These are phyloP conservation scores for Pterostichus madidus DNA, from an alignment of 2,888 invertebrate species.

Conservation along the genomic window DNA sequence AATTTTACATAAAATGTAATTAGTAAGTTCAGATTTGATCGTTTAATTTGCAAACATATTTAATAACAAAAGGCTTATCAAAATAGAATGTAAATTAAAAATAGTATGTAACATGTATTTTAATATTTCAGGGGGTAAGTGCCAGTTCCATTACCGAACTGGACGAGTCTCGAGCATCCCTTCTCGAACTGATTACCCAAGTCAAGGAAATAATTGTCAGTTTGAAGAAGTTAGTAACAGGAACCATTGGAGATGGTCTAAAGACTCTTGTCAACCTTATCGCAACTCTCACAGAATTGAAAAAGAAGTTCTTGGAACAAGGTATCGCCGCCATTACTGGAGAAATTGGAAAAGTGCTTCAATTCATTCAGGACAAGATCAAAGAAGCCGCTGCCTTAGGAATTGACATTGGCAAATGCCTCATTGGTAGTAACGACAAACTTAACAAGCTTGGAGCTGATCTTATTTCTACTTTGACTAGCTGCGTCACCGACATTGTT, in stretches of 20 bases:
- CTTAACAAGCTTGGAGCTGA: background rate
- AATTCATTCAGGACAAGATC: conserved; percentile 33
- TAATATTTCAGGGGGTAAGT: background rate
- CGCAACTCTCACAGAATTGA: background rate
- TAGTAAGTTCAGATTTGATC: too few species aligned
- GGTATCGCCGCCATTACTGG: background rate
- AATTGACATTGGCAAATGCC: conserved; percentile 28
- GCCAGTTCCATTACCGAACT: background rate
- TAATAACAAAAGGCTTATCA: too few species aligned
- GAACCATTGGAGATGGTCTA: conserved; percentile 12
- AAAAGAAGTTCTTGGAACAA: background rate
- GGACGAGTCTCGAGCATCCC: too few species aligned
- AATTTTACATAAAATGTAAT: too few species aligned
- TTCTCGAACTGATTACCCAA: background rate
- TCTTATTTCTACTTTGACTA: background rate
- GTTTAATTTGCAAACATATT: too few species aligned
- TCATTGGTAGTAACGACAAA: conserved; percentile 8
- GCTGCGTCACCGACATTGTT: background rate
- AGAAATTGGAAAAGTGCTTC: background rate
- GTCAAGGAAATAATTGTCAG: background rate
- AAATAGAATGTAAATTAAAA: background rate
- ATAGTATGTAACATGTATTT: background rate
- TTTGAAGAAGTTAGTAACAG: background rate
- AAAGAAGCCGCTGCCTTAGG: conserved; percentile 2
- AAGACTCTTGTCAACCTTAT: background rate